These are phyloP conservation scores for Contarinia nasturtii DNA, from an alignment of 1,140 invertebrate genomes.

Conservation along the genomic window DNA sequence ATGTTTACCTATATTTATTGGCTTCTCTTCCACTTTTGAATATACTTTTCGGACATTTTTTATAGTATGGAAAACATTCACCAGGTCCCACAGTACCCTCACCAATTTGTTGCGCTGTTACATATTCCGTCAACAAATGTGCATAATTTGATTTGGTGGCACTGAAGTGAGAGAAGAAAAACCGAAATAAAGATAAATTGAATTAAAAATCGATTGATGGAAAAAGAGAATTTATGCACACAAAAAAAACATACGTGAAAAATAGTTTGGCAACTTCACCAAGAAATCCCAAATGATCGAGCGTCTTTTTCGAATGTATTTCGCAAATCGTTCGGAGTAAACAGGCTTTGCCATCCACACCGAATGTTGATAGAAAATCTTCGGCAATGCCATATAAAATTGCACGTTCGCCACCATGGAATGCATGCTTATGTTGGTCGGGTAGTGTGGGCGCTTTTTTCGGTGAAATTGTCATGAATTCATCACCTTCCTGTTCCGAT, in stretches of 20 bases:
- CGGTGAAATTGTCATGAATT: slow-evolving; percentile 13
- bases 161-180: slow-evolving; percentile 25
- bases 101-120: slow-evolving; percentile 59
- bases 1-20: slow-evolving; percentile 44
- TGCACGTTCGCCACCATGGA: slow-evolving; percentile 60
- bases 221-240: too few species aligned
- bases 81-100: slow-evolving; percentile 29
- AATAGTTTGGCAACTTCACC: slow-evolving; percentile 64
- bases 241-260: slow-evolving; percentile 40
- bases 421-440: slow-evolving; percentile 25
- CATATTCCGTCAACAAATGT: slow-evolving; percentile 48
- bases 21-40: slow-evolving; percentile 33
- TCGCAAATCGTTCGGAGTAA: slow-evolving; percentile 66
- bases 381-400: slow-evolving; percentile 53
- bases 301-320: slow-evolving; percentile 49
- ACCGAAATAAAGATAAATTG: not conserved
- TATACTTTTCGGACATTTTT: slow-evolving; percentile 61
- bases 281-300: slow-evolving; percentile 54
- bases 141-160: slow-evolving; percentile 64
- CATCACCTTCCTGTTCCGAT: slow-evolving; percentile 19
- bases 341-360: slow-evolving; percentile 62
- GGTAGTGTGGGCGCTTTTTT: slow-evolving; percentile 12
- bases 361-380: slow-evolving; percentile 54
- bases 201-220: not conserved
- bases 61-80: slow-evolving; percentile 71